phyloP scores from a whole-genome alignment of 92 coral and sea anemone species.

The Epizoanthus stellaris region DNA sequence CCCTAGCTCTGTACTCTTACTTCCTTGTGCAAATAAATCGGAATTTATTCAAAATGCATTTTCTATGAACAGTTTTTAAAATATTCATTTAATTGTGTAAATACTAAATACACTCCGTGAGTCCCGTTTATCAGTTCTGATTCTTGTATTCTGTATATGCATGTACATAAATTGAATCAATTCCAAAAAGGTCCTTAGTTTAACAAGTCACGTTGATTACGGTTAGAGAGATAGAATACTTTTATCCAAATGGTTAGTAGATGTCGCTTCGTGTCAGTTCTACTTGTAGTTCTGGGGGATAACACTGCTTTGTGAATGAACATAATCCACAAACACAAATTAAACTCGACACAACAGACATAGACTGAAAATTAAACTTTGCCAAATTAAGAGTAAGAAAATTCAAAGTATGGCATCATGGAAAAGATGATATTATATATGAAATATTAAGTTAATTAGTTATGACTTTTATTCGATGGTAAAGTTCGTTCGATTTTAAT shows the following conservation, averaged over 20 bases:
- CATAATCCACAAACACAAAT: too few relatives aligned
- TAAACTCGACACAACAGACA: too few relatives aligned
- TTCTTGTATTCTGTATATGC: too few relatives aligned
- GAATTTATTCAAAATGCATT: conserved; percentile 10
- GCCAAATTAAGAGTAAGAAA: background rate
- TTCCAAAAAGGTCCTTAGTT: too few relatives aligned
- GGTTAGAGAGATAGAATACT: too few relatives aligned
- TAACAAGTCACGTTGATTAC: background rate
- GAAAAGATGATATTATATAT: background rate
- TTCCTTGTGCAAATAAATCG: background rate
- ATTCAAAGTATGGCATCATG: background rate
- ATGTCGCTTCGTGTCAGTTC: too few relatives aligned
- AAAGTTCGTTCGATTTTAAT: background rate
- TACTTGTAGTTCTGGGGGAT: too few relatives aligned
- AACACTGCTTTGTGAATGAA: too few relatives aligned
- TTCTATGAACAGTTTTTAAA: background rate
- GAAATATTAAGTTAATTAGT: background rate
- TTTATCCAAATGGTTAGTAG: too few relatives aligned
- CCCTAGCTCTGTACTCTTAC: background rate
- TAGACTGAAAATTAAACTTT: too few relatives aligned
- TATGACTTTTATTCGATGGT: too few relatives aligned
- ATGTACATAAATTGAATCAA: too few relatives aligned
- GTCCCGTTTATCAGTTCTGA: conserved; percentile 10
- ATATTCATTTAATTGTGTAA: background rate
- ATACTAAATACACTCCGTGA: background rate